Percentiles rank a stretch among this genome's conserved stretches.
phyloP scores from a whole-genome alignment of 2,888 invertebrate genomes.

The Eupithecia subumbrata region DNA sequence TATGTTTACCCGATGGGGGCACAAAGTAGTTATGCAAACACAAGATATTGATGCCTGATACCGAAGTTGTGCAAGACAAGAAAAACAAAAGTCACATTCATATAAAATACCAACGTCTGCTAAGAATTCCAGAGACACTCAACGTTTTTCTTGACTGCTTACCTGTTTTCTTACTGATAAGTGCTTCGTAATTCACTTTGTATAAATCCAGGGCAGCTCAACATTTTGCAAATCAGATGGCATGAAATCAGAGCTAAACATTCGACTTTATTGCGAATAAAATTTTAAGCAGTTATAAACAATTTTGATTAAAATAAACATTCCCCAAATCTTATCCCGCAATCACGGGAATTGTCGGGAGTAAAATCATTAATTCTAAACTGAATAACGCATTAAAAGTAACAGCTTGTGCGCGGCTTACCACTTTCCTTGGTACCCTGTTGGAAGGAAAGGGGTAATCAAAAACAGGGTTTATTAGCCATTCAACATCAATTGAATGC shows the following conservation, averaged over 20 bases:
- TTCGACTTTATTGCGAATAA: constrained; percentile 47
- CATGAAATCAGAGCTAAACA: constrained; percentile 25
- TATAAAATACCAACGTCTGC: constrained; percentile 48
- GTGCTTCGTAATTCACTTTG: not conserved
- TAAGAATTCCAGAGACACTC: constrained; percentile 28
- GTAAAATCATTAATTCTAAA: constrained; percentile 83
- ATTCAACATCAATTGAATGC: constrained; percentile 29
- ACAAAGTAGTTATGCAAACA: constrained; percentile 80
- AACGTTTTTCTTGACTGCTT: constrained; percentile 12
- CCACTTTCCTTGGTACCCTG: constrained; percentile 42
- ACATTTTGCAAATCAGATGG: constrained; percentile 20
- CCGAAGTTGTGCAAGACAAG: constrained; percentile 72
- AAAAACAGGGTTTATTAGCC: constrained; percentile 32
- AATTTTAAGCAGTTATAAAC: constrained; percentile 58
- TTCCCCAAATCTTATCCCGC: constrained; percentile 56
- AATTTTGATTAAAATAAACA: constrained; percentile 66
- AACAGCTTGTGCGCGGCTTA: constrained; percentile 77
- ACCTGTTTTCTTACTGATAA: not conserved
- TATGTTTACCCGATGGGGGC: constrained; percentile 67
- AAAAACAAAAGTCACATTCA: constrained; percentile 76
- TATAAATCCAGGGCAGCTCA: constrained; percentile 25
- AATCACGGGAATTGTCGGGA: constrained; percentile 74
- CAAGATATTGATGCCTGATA: constrained; percentile 75
- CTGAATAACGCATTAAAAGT: constrained; percentile 82
- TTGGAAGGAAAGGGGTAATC: constrained; percentile 31